These are phyloP conservation scores for Acleris emargana DNA, from an alignment of 2,888 invertebrate genomes.

Conservation along the genomic window DNA sequence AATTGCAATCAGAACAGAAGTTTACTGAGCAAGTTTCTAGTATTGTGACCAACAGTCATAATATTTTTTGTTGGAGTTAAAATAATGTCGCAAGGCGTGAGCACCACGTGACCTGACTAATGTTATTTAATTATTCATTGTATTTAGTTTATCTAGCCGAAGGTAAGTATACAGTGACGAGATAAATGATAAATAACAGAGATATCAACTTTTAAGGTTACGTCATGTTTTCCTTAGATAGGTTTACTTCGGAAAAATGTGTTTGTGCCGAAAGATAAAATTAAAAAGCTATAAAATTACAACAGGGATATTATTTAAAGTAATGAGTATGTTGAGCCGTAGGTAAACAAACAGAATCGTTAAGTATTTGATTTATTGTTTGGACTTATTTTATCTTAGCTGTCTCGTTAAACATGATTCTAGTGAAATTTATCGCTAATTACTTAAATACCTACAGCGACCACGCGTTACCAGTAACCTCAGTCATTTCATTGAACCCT, in stretches of 20 bases:
- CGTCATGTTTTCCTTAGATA: slow-evolving; percentile 41
- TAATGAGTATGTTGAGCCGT: slow-evolving; percentile 1
- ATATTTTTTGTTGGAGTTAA: slow-evolving; percentile 19
- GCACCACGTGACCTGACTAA: slow-evolving; percentile 20
- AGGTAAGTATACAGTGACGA: slow-evolving; percentile 13
- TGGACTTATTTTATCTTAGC: slow-evolving; percentile 50
- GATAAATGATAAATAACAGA: slow-evolving; percentile 32
- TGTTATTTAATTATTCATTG: slow-evolving; percentile 23
- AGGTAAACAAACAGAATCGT: slow-evolving; percentile 55
- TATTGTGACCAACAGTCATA: slow-evolving; percentile 2
- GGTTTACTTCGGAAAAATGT: slow-evolving; percentile 10
- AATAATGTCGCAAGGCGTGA: slow-evolving; percentile 28
- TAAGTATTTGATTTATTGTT: slow-evolving; percentile 61
- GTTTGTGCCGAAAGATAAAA: background rate
- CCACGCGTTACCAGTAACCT: too few species aligned
- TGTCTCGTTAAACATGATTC: slow-evolving; percentile 48
- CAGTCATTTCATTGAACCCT: background rate
- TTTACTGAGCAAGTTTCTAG: slow-evolving; percentile 1
- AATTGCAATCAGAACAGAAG: background rate
- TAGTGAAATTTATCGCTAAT: slow-evolving; percentile 33
- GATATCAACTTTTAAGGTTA: slow-evolving; percentile 43
- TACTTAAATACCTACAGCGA: too few species aligned
- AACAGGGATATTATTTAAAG: background rate
- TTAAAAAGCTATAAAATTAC: slow-evolving; percentile 1
- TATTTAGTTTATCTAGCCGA: slow-evolving; percentile 23